These are phyloP conservation scores for Glossosoma conforme DNA, from an alignment of 1,140 invertebrate species.

Conservation along the genomic window DNA sequence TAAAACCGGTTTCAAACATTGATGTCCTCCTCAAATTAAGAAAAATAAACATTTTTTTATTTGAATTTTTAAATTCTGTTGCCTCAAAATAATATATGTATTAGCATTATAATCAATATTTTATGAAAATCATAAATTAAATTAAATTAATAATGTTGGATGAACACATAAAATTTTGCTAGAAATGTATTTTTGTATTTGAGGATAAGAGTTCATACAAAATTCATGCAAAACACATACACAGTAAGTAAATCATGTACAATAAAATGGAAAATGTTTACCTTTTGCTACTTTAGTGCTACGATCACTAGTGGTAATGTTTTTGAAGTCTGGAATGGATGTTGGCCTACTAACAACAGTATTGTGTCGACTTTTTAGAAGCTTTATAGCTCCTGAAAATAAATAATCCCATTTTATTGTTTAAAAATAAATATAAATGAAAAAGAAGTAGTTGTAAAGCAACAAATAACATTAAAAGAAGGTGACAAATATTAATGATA, in stretches of 20 bases:
- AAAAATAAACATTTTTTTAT: background rate
- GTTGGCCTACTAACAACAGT: slow-evolving; percentile 24
- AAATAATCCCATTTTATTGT: slow-evolving; percentile 2
- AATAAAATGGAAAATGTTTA: slow-evolving; percentile 5
- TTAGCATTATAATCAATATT: slow-evolving; percentile 1
- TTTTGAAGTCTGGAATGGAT: slow-evolving; percentile 24
- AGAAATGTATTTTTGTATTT: background rate
- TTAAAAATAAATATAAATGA: background rate
- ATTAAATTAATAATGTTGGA: background rate
- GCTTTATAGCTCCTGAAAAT: slow-evolving; percentile 26
- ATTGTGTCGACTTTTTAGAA: slow-evolving; percentile 27
- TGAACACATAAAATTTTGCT: slow-evolving; percentile 1
- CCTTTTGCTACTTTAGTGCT: slow-evolving; percentile 26
- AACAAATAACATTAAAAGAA: too few relatives aligned
- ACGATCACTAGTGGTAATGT: slow-evolving; percentile 22
- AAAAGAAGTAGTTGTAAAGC: background rate
- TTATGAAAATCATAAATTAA: slow-evolving; percentile 1
- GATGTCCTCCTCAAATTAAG: too few relatives aligned
- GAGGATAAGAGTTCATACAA: too few relatives aligned
- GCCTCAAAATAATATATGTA: background rate
- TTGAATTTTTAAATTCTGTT: background rate
- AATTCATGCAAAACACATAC: too few relatives aligned
- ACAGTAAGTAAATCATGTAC: too few relatives aligned
- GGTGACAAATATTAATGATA: too few relatives aligned
- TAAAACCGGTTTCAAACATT: too few relatives aligned